These are phyloP conservation scores for Gymnocheta viridis DNA, from an alignment of 2,888 invertebrate genomes.

Conservation along the genomic window DNA sequence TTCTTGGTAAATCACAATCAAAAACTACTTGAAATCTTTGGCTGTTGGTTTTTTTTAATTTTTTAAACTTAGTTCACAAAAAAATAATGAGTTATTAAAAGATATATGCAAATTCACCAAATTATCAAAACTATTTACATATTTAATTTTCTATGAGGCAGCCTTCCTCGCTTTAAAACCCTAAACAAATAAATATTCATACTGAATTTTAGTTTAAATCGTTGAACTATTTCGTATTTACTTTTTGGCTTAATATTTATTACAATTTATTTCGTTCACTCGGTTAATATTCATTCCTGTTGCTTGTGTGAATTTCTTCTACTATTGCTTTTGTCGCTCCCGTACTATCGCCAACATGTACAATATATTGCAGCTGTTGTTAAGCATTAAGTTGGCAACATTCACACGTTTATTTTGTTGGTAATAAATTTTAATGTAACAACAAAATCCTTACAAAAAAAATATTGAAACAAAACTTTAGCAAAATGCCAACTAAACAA, in stretches of 20 bases:
- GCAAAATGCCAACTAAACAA: slow-evolving; percentile 27
- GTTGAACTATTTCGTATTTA: slow-evolving; percentile 18
- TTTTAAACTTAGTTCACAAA: no score
- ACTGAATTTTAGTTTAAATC: slow-evolving; percentile 3
- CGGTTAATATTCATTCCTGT: slow-evolving; percentile 40
- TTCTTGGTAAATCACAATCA: no score
- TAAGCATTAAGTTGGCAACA: slow-evolving; percentile 50
- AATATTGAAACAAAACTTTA: slow-evolving; percentile 17
- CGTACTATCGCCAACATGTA: not conserved
- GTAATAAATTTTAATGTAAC: slow-evolving; percentile 65
- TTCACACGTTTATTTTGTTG: slow-evolving; percentile 60
- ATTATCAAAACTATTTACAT: no score
- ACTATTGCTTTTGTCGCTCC: not conserved
- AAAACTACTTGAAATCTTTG: no score
- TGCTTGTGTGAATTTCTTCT: slow-evolving; percentile 18
- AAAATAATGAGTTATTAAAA: no score
- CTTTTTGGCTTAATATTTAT: slow-evolving; percentile 24
- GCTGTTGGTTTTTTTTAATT: no score
- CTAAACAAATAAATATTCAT: no score
- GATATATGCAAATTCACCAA: no score
- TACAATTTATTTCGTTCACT: slow-evolving; percentile 15
- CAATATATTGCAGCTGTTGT: slow-evolving; percentile 53
- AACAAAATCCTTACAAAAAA: slow-evolving; percentile 22
- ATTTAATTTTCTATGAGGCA: no score
- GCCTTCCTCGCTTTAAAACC: not conserved